Evolutionary conservation across 2,888 invertebrate genomes (phyloP).

Genomic region (Ferrisia virgata): DNA sequence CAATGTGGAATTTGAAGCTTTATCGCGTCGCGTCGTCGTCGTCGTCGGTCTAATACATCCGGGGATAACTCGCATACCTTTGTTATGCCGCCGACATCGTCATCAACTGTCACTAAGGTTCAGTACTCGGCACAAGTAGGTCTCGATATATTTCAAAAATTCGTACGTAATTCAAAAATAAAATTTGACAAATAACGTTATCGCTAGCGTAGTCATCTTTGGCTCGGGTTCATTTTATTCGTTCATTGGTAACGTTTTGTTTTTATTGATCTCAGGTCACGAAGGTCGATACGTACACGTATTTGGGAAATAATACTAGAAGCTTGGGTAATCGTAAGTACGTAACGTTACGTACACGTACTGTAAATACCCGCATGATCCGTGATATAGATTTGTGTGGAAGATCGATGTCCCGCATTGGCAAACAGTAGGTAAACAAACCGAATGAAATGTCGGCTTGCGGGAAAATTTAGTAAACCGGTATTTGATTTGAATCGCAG

Average conservation of each 20-base stretch:
- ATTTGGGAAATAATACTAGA: neutral
- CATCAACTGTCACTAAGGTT: too few relatives aligned
- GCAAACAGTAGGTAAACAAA: neutral
- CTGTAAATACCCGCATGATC: neutral
- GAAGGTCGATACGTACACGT: neutral
- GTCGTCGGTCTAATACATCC: too few relatives aligned
- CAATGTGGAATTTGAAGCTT: neutral
- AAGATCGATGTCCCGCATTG: conserved; percentile 1
- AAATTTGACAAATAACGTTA: too few relatives aligned
- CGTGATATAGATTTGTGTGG: neutral
- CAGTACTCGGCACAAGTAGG: too few relatives aligned
- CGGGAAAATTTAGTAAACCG: neutral
- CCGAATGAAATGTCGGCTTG: neutral
- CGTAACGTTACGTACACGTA: neutral
- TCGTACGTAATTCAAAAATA: too few relatives aligned
- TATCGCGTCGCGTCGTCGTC: too few relatives aligned
- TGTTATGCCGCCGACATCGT: too few relatives aligned
- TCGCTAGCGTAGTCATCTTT: too few relatives aligned
- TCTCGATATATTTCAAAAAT: too few relatives aligned
- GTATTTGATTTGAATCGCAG: neutral
- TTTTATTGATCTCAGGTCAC: too few relatives aligned
- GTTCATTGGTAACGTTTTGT: neutral
- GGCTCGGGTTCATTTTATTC: neutral
- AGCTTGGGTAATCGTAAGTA: neutral
- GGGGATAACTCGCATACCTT: too few relatives aligned